Percentiles rank a stretch among this genome's conserved stretches.
phyloP scores from a whole-genome alignment of 2,888 invertebrate genomes.

The Brachypalpus laphriformis region DNA sequence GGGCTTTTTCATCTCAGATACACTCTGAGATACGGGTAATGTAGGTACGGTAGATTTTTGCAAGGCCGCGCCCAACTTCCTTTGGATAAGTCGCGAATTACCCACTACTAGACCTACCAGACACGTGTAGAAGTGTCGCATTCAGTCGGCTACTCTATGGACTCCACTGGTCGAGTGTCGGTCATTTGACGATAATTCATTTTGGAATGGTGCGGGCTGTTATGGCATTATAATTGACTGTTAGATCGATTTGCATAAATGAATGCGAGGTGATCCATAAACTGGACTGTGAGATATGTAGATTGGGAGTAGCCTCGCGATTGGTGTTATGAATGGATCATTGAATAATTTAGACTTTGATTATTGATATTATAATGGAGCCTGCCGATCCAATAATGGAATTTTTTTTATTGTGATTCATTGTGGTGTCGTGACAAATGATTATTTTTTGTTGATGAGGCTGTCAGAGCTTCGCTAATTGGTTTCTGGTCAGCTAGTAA shows the following conservation, averaged over 20 bases:
- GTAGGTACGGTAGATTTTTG: conserved; percentile 2
- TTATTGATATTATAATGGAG: conserved; percentile 42
- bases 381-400: conserved; percentile 14
- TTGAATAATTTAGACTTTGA: conserved; percentile 44
- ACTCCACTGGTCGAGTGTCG: conserved; percentile 36
- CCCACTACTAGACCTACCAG: conserved; percentile 25
- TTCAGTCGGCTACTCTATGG: conserved; percentile 38
- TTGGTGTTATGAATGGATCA: conserved; percentile 63
- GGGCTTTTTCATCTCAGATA: conserved; percentile 6
- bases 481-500: not conserved
- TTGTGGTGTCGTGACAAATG: conserved; percentile 17
- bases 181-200: conserved; percentile 63
- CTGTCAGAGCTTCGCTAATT: not conserved
- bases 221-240: conserved; percentile 57
- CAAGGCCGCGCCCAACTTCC: conserved; percentile 71
- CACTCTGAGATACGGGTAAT: not conserved
- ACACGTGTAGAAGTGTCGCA: conserved; percentile 27
- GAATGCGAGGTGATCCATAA: conserved; percentile 19
- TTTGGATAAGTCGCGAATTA: conserved; percentile 22
- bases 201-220: conserved; percentile 22
- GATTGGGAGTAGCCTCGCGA: conserved; percentile 25
- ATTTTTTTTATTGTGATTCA: conserved; percentile 39
- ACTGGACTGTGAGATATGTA: conserved; percentile 55
- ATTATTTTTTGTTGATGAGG: not conserved
- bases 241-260: conserved; percentile 61